phyloP scores from a whole-genome alignment of 64 coral and sea anemone species.

The Acropora yongei region DNA sequence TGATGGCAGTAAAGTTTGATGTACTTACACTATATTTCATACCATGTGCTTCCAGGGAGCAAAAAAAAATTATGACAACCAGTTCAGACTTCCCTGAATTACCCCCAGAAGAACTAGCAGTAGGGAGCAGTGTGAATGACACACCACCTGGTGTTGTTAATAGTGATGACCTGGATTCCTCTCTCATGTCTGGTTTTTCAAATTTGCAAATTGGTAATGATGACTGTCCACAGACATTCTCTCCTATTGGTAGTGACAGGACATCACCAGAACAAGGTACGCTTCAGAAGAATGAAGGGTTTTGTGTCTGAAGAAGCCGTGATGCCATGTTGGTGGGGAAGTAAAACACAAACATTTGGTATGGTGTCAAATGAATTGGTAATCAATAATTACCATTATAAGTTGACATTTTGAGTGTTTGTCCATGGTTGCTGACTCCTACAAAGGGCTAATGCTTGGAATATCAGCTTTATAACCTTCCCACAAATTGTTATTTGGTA shows the following conservation, averaged over 20 bases:
- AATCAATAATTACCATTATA: too few relatives aligned
- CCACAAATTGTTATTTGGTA: too few relatives aligned
- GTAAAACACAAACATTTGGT: too few relatives aligned
- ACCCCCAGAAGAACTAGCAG: not conserved
- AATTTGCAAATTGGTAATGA: conserved; percentile 26
- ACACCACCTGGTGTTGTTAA: not conserved
- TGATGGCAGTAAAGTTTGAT: not conserved
- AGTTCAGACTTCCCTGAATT: conserved; percentile 9
- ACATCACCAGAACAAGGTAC: conserved; percentile 84
- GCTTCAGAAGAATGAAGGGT: not conserved
- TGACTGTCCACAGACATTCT: conserved; percentile 75
- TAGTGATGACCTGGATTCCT: not conserved
- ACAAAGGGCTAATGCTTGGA: too few relatives aligned
- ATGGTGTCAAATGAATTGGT: too few relatives aligned
- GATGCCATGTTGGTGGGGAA: too few relatives aligned
- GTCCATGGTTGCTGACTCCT: too few relatives aligned
- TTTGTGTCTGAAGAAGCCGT: too few relatives aligned
- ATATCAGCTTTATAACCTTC: too few relatives aligned
- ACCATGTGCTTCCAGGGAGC: not conserved
- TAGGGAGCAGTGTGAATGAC: not conserved
- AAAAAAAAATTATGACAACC: conserved; percentile 15
- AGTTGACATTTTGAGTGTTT: too few relatives aligned
- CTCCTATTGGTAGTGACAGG: conserved; percentile 93
- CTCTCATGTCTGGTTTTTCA: conserved; percentile 43
- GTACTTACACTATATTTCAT: not conserved